Evolutionary conservation across 2,888 invertebrate species (phyloP).

Genomic region (Diadromus collaris): DNA sequence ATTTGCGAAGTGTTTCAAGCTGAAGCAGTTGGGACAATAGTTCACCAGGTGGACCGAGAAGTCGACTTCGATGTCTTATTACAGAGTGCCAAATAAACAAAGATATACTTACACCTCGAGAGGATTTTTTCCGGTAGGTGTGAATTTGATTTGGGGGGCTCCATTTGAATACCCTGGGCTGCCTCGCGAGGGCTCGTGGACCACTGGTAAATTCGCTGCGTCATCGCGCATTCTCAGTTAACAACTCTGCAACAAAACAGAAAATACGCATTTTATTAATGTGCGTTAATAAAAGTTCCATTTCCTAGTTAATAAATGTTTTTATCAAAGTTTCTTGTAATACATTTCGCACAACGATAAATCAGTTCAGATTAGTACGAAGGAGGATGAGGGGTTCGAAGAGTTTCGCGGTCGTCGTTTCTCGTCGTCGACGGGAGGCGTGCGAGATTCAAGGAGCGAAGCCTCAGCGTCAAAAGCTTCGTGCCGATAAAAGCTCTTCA

Average conservation of each 20-base stretch:
- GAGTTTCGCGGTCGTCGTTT: constrained; percentile 24
- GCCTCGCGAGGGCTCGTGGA: constrained; percentile 77
- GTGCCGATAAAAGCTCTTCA: constrained; percentile 61
- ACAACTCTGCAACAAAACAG: constrained; percentile 74
- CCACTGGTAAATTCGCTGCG: constrained; percentile 79
- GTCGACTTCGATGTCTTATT: not conserved
- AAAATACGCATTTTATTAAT: constrained; percentile 11
- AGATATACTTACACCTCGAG: constrained; percentile 77
- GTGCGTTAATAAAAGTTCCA: not conserved
- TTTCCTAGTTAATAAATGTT: not conserved
- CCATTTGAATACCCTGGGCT: constrained; percentile 77
- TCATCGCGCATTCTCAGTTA: constrained; percentile 79
- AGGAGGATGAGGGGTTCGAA: not conserved
- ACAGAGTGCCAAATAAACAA: not conserved
- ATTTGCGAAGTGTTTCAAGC: not conserved
- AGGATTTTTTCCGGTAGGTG: constrained; percentile 75
- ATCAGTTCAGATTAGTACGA: not conserved
- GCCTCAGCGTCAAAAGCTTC: constrained; percentile 50
- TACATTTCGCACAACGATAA: not conserved
- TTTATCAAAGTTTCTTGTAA: not conserved
- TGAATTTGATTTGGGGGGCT: constrained; percentile 75
- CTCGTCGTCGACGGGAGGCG: not conserved
- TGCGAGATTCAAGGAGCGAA: constrained; percentile 25
- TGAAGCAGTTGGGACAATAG: not conserved
- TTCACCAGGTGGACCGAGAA: not conserved